Evolutionary conservation across 2,797 vertebrate genomes (phyloP).

Genomic region (Oreonectes daqikongensis): DNA sequence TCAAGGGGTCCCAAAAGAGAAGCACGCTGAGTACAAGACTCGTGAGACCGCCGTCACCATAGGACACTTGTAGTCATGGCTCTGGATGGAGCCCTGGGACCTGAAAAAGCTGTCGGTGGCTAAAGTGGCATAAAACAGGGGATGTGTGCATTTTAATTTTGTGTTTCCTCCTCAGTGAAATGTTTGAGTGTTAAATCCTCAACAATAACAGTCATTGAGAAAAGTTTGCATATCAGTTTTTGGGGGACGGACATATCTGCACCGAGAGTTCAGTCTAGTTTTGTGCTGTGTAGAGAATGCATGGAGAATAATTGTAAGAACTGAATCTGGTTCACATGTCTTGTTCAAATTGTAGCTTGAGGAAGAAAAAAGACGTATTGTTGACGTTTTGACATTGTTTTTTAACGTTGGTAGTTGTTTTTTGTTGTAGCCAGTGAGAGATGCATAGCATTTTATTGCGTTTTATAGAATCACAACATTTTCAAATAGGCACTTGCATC

Average conservation of each 20-base stretch:
- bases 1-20: slow-evolving; percentile 10
- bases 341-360: neutral
- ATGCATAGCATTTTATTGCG: neutral
- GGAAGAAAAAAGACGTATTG: neutral
- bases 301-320: slow-evolving; percentile 22
- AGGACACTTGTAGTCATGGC: slow-evolving; percentile 28
- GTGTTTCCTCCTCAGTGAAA: neutral
- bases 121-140: neutral
- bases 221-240: neutral
- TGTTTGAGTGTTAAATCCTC: neutral
- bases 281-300: neutral
- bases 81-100: slow-evolving; percentile 7
- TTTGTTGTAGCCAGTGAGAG: neutral
- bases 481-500: neutral
- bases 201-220: neutral
- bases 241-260: neutral
- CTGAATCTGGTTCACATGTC: slow-evolving; percentile 11
- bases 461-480: neutral
- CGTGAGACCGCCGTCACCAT: slow-evolving; percentile 5
- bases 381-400: too few relatives aligned
- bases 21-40: slow-evolving; percentile 34
- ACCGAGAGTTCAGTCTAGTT: neutral
- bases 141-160: neutral
- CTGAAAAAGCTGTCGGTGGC: neutral
- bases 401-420: neutral